A percentile compares a stretch with the other conserved stretches of the same genome.
Conservation (phyloP, 2,888 invertebrate genomes). For the Erpobdella octoculata region DNA sequence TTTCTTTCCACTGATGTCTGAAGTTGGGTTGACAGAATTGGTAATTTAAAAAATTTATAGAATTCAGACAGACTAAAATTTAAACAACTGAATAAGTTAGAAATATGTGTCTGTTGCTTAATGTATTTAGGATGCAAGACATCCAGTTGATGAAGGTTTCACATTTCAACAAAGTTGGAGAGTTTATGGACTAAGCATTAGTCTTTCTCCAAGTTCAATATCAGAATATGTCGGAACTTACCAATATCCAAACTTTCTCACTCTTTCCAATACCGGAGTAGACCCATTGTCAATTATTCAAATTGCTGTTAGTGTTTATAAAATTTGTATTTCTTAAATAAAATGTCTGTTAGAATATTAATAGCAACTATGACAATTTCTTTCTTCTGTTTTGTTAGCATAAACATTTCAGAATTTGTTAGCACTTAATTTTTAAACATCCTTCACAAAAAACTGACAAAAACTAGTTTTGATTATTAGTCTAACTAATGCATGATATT, state of each 20-base stretch:
- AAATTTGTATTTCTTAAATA: not conserved
- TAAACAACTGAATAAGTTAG: not conserved
- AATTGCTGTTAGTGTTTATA: conserved; percentile 20
- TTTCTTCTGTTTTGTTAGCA: not conserved
- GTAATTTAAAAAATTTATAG: conserved; percentile 1
- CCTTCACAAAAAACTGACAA: too few relatives aligned
- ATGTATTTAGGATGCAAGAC: conserved; percentile 23
- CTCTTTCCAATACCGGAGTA: conserved; percentile 32
- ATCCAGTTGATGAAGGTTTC: conserved; percentile 25
- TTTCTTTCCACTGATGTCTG: conserved; percentile 23
- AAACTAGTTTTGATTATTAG: too few relatives aligned
- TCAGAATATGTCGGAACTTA: conserved; percentile 31
- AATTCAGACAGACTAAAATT: not conserved
- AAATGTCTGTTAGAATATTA: not conserved
- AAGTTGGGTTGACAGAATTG: conserved; percentile 30
- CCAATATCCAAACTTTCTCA: conserved; percentile 15
- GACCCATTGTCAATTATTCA: conserved; percentile 27
- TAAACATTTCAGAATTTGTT: too few relatives aligned
- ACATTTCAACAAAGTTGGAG: conserved; percentile 27
- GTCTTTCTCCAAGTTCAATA: conserved; percentile 14
- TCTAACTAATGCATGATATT: too few relatives aligned
- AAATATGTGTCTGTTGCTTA: too few relatives aligned
- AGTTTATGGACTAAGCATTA: conserved; percentile 32
- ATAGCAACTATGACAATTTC: conserved; percentile 1
- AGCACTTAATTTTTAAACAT: too few relatives aligned